phyloP scores from a whole-genome alignment of 2,888 invertebrate species.

The Megalurothrips usitatus region DNA sequence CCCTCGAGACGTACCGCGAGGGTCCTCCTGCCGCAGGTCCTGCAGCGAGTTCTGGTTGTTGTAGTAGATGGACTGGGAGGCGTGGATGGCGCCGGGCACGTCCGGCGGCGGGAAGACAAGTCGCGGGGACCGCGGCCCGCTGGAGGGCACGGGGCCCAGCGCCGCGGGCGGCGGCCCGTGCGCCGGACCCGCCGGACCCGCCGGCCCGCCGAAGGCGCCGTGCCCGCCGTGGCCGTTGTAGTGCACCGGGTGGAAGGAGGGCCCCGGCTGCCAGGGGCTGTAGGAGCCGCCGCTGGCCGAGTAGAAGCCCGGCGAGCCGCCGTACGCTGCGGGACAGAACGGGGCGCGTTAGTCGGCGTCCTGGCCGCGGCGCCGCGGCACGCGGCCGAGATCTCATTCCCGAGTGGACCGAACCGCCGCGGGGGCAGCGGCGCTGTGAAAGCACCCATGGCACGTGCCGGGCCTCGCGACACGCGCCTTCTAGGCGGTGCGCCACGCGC shows the following conservation, averaged over 20 bases:
- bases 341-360: background rate
- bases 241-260: slow-evolving; percentile 21
- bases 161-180: slow-evolving; percentile 30
- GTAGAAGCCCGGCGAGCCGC: slow-evolving; percentile 13
- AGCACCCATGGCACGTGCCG: background rate
- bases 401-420: background rate
- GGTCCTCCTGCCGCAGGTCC: slow-evolving; percentile 35
- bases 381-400: background rate
- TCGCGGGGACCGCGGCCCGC: slow-evolving; percentile 41
- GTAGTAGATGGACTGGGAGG: slow-evolving; percentile 29
- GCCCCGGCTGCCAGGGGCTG: slow-evolving; percentile 13
- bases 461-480: background rate
- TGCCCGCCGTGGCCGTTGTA: slow-evolving; percentile 20
- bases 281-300: slow-evolving; percentile 20
- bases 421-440: background rate
- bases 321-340: background rate
- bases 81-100: slow-evolving; percentile 51
- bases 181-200: background rate
- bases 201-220: background rate
- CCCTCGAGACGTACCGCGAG: slow-evolving; percentile 36
- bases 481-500: background rate
- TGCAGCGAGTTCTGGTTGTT: slow-evolving; percentile 34
- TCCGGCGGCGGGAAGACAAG: slow-evolving; percentile 49
- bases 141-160: slow-evolving; percentile 36
- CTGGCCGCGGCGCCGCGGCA: background rate